Conservation (phyloP, 2,113 vertebrate species). For the Procavia capensis region DNA sequence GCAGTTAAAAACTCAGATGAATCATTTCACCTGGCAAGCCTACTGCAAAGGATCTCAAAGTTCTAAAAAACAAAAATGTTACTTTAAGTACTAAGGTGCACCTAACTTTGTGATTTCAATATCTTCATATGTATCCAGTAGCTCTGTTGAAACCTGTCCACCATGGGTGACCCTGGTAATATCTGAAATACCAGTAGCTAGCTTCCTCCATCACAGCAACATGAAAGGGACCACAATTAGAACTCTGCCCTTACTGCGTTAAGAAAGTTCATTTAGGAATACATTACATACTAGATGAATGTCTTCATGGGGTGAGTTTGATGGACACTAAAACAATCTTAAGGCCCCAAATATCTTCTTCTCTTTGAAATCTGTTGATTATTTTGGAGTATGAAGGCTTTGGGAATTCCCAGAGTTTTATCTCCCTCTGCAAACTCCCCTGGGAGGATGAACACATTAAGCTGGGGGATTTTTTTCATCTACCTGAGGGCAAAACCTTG, state of each 20-base stretch:
- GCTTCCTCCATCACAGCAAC: neutral
- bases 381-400: neutral
- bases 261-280: neutral
- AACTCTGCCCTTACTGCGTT: neutral
- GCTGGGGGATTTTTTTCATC: constrained; percentile 2
- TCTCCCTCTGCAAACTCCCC: constrained; percentile 21
- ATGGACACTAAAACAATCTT: neutral
- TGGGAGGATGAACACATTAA: constrained; percentile 21
- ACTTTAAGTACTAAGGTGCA: too few species aligned
- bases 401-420: constrained; percentile 11
- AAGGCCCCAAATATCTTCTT: neutral
- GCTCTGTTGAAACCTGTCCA: neutral
- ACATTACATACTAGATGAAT: neutral
- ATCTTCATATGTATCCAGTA: neutral
- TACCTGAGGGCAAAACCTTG: neutral
- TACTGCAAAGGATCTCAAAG: too few species aligned
- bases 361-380: constrained; percentile 40
- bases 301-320: neutral
- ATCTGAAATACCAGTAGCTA: neutral
- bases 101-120: too few species aligned
- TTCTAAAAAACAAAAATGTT: too few species aligned
- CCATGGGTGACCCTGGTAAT: neutral
- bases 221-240: neutral
- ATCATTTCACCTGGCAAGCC: too few species aligned
- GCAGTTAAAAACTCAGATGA: too few species aligned